These are phyloP conservation scores for Anisognathus igniventris DNA, from an alignment of 2,797 vertebrate genomes.

Conservation along the genomic window DNA sequence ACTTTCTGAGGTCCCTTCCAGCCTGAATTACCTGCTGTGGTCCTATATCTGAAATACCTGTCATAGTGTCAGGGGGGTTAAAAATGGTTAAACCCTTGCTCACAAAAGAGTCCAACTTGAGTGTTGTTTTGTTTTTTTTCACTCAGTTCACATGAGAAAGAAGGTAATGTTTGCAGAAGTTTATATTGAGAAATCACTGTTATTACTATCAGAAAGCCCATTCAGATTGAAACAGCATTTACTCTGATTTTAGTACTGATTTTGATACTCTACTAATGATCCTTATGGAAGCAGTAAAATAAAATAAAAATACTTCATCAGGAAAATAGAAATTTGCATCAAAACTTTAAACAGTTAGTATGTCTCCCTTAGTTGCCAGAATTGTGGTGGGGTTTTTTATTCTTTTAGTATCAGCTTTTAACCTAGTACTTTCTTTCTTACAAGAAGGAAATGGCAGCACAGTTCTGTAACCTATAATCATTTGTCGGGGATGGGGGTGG, in stretches of 20 bases:
- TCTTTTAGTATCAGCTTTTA: not conserved
- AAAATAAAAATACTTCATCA: not conserved
- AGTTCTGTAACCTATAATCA: not conserved
- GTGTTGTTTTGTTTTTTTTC: not conserved
- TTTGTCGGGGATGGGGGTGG: not conserved
- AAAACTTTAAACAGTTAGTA: not conserved
- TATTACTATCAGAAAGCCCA: not conserved
- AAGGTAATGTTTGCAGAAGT: not conserved
- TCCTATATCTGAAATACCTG: not conserved
- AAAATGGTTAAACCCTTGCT: not conserved
- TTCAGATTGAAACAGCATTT: not conserved
- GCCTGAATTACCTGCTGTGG: not conserved
- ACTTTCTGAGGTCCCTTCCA: not conserved
- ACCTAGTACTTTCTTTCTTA: not conserved
- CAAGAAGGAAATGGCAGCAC: not conserved
- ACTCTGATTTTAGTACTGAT: not conserved
- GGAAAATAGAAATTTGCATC: not conserved
- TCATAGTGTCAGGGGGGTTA: rapidly evolving
- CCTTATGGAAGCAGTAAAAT: not conserved
- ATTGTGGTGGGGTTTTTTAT: rapidly evolving
- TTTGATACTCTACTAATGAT: not conserved
- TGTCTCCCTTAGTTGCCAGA: not conserved
- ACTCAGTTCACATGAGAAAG: not conserved
- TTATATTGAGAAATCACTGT: not conserved
- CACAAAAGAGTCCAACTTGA: not conserved